Evolutionary conservation across 2,113 vertebrate genomes (phyloP).

Genomic region (Trogon melanurus): DNA sequence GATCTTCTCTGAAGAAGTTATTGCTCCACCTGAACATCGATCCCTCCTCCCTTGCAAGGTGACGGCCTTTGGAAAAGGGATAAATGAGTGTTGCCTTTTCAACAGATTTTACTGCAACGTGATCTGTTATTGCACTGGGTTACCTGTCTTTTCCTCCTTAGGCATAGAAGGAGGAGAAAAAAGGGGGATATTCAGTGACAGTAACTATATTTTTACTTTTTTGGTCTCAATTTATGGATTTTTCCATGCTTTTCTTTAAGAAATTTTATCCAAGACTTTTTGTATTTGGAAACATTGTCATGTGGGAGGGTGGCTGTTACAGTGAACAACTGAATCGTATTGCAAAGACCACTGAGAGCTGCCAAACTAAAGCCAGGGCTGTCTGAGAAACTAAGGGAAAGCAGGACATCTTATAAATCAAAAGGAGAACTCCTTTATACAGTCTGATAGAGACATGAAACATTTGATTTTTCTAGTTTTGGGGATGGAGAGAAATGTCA

Average conservation of each 20-base stretch:
- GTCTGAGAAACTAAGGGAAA: background rate
- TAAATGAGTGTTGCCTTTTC: background rate
- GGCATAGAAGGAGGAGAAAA: background rate
- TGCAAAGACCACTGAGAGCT: background rate
- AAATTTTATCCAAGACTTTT: background rate
- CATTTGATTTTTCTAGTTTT: background rate
- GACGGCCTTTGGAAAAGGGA: background rate
- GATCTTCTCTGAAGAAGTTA: background rate
- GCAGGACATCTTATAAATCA: background rate
- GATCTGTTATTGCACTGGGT: background rate
- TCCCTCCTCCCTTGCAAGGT: background rate
- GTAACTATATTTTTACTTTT: background rate
- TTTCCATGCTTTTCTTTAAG: background rate
- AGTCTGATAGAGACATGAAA: background rate
- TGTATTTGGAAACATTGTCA: background rate
- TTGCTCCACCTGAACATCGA: background rate
- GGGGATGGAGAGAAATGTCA: background rate
- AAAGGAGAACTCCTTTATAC: background rate
- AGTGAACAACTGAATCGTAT: background rate
- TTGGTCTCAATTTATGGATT: background rate
- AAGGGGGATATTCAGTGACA: background rate
- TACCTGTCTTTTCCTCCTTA: background rate
- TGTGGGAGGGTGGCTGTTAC: background rate
- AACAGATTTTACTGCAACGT: background rate
- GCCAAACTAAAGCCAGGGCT: constrained; percentile 1